These are phyloP conservation scores for Craterocephalus amniculus DNA, from an alignment of 2,797 vertebrate species.

Conservation along the genomic window DNA sequence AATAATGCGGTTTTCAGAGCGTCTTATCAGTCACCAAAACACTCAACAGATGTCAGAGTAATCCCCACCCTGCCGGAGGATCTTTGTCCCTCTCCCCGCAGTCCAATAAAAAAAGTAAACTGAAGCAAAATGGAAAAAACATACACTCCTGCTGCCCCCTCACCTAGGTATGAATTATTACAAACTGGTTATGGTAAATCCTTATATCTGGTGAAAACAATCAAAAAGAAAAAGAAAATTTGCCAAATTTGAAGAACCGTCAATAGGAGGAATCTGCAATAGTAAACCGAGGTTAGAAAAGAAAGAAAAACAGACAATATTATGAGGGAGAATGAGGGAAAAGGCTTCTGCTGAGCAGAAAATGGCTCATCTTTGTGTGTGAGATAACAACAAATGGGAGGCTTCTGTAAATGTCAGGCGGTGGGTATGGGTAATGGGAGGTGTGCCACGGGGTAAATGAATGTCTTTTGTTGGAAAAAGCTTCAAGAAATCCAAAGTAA, in stretches of 20 bases:
- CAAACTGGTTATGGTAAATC: background rate
- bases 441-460: conserved; percentile 49
- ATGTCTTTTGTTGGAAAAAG: conserved; percentile 42
- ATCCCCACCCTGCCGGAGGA: conserved; percentile 16
- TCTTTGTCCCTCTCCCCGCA: conserved; percentile 24
- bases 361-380: conserved; percentile 48
- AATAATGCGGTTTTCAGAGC: conserved; percentile 35
- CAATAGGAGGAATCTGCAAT: background rate
- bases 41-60: conserved; percentile 21
- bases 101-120: conserved; percentile 27
- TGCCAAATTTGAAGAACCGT: conserved; percentile 1
- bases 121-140: conserved; percentile 29
- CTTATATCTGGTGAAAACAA: conserved; percentile 5
- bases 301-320: conserved; percentile 7
- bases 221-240: background rate
- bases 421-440: conserved; percentile 46
- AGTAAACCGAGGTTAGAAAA: conserved; percentile 14
- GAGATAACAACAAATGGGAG: conserved; percentile 53
- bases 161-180: conserved; percentile 5
- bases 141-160: background rate
- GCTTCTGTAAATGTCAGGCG: conserved; percentile 63
- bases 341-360: conserved; percentile 46
- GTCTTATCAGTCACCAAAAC: conserved; percentile 25
- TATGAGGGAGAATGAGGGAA: conserved; percentile 41
- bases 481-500: conserved; percentile 39